phyloP scores from a whole-genome alignment of 2,113 vertebrate species.

The Paradisaea rubra region DNA sequence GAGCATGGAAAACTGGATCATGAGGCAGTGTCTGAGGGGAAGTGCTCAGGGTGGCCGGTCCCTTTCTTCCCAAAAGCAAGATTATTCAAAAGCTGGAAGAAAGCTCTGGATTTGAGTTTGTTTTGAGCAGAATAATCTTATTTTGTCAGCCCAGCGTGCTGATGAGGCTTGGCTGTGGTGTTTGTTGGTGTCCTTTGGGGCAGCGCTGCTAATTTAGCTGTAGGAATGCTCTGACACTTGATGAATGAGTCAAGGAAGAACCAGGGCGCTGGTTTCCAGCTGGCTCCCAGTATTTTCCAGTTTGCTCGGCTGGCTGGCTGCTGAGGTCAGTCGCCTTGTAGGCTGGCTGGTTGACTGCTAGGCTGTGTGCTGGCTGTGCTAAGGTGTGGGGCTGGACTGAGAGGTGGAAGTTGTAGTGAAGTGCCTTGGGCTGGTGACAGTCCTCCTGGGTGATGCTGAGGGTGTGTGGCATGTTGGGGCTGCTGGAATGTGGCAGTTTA shows the following conservation, averaged over 20 bases:
- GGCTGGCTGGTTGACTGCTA: neutral
- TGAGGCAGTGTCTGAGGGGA: neutral
- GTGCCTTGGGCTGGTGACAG: neutral
- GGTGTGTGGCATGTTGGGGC: neutral
- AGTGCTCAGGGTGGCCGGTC: neutral
- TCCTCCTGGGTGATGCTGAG: neutral
- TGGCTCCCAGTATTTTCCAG: neutral
- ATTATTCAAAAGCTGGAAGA: neutral
- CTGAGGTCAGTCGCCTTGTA: accelerated
- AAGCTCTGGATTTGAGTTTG: neutral
- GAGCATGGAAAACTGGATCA: neutral
- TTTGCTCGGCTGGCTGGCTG: neutral
- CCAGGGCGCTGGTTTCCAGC: neutral
- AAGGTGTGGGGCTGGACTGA: neutral
- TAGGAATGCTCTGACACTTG: neutral
- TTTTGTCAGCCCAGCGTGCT: neutral
- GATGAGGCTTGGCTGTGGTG: neutral
- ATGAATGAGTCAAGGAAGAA: neutral
- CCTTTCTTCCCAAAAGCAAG: neutral
- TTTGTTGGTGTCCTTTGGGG: neutral
- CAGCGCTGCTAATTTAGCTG: neutral
- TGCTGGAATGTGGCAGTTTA: neutral
- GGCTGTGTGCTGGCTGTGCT: neutral
- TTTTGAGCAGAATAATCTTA: neutral
- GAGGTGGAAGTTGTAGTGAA: neutral